These are phyloP conservation scores for Sisyra nigra DNA, from an alignment of 2,888 invertebrate species.

Conservation along the genomic window DNA sequence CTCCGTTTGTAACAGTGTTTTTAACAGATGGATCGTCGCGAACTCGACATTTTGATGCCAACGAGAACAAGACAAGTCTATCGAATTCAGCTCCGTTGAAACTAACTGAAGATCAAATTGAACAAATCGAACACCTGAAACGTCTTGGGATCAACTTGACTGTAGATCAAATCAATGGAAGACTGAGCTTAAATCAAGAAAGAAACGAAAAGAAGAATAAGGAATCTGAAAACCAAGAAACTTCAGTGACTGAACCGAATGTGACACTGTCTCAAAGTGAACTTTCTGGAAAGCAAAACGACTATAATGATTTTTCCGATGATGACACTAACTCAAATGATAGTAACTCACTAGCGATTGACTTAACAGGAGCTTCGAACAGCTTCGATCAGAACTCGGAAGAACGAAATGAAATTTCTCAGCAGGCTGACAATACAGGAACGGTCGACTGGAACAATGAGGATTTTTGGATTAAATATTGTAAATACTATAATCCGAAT, in stretches of 20 bases:
- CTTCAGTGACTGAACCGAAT: background rate
- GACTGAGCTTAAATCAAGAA: background rate
- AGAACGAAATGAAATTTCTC: background rate
- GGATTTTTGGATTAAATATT: constrained; percentile 39
- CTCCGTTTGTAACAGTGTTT: background rate
- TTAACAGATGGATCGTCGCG: background rate
- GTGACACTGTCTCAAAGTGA: background rate
- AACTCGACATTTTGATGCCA: background rate
- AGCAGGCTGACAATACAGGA: background rate
- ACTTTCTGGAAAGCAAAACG: background rate
- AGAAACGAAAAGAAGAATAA: background rate
- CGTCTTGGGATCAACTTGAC: constrained; percentile 9
- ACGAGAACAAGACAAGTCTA: background rate
- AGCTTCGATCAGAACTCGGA: background rate
- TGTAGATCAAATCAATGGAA: constrained; percentile 7
- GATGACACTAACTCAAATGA: constrained; percentile 1
- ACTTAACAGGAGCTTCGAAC: constrained; percentile 4
- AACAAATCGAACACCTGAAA: constrained; percentile 6
- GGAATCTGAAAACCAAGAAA: background rate
- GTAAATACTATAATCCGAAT: constrained; percentile 28
- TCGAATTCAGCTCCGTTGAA: constrained; percentile 1
- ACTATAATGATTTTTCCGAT: background rate
- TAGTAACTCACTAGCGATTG: constrained; percentile 4
- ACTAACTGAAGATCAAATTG: constrained; percentile 6
- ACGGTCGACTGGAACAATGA: constrained; percentile 23